phyloP scores from a whole-genome alignment of 1,140 invertebrate genomes.

The Dreissena polymorpha region DNA sequence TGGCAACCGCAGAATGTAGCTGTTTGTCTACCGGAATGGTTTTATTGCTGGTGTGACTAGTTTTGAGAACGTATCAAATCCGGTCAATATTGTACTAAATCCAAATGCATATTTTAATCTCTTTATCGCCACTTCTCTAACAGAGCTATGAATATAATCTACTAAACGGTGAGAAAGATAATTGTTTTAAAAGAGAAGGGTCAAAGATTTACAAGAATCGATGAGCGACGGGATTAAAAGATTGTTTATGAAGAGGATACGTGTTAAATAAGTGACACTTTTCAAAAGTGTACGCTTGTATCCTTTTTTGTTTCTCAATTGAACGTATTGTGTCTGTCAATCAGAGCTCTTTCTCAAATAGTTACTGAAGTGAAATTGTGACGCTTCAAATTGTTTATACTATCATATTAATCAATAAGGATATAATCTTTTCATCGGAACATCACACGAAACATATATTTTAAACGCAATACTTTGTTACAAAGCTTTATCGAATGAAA shows the following conservation, averaged over 20 bases:
- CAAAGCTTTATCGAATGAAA: too few relatives aligned
- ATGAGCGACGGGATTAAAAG: slow-evolving; percentile 10
- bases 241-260: background rate
- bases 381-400: too few relatives aligned
- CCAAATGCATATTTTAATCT: slow-evolving; percentile 31
- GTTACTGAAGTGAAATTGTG: too few relatives aligned
- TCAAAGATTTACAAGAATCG: background rate
- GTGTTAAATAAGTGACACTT: too few relatives aligned
- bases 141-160: slow-evolving; percentile 45
- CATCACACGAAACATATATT: too few relatives aligned
- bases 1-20: slow-evolving; percentile 16
- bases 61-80: background rate
- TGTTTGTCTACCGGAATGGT: slow-evolving; percentile 9
- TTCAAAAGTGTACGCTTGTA: too few relatives aligned
- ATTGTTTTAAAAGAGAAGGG: slow-evolving; percentile 11
- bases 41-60: slow-evolving; percentile 20
- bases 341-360: too few relatives aligned
- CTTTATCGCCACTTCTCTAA: slow-evolving; percentile 45
- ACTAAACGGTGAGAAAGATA: slow-evolving; percentile 26
- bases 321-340: too few relatives aligned
- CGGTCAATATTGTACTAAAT: slow-evolving; percentile 32
- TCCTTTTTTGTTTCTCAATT: too few relatives aligned
- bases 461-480: too few relatives aligned
- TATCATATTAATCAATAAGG: too few relatives aligned
- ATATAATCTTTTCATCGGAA: too few relatives aligned